phyloP scores from a whole-genome alignment of 2,113 vertebrate species.

The Motacilla tschutschensis region DNA sequence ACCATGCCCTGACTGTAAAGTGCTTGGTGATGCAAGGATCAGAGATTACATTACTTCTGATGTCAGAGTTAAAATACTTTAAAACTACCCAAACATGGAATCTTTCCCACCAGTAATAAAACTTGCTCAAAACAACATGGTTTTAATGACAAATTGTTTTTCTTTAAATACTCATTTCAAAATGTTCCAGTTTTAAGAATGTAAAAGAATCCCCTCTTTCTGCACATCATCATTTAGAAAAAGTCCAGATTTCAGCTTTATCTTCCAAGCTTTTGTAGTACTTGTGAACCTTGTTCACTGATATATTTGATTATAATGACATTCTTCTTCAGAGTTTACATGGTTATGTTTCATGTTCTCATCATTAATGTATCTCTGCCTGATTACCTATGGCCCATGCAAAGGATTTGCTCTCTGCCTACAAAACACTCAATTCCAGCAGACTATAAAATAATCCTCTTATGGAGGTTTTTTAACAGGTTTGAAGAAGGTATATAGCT shows the following conservation, averaged over 20 bases:
- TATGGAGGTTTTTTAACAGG: neutral
- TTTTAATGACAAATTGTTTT: neutral
- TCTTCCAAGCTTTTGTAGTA: neutral
- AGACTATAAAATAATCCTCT: neutral
- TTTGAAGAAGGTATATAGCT: neutral
- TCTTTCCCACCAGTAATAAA: neutral
- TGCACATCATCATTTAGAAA: neutral
- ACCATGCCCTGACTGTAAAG: neutral
- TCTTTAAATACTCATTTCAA: neutral
- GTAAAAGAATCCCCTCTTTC: neutral
- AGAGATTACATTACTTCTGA: neutral
- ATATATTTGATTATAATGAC: neutral
- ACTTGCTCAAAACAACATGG: neutral
- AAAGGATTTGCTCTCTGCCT: constrained; percentile 1
- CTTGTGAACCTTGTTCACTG: neutral
- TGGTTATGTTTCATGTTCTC: neutral
- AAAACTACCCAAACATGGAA: neutral
- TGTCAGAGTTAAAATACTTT: neutral
- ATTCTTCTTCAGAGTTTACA: constrained; percentile 10
- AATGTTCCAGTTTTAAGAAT: neutral
- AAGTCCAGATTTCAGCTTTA: neutral
- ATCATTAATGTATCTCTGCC: constrained; percentile 21
- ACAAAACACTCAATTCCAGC: neutral
- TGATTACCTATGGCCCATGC: neutral
- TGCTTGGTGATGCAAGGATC: neutral